These are phyloP conservation scores for Vanessa cardui DNA, from an alignment of 2,888 invertebrate genomes.

Conservation along the genomic window DNA sequence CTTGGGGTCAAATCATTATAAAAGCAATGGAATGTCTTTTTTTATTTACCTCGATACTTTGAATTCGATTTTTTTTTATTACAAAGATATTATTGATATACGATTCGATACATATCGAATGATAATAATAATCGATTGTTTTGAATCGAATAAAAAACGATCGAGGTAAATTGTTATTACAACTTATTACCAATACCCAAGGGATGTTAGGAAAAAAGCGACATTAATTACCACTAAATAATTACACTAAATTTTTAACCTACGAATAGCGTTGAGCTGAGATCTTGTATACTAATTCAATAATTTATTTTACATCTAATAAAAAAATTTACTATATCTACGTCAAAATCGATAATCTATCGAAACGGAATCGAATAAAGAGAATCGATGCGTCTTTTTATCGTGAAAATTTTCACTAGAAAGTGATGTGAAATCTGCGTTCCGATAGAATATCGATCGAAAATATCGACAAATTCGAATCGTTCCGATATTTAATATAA, in stretches of 20 bases:
- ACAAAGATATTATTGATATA: neutral
- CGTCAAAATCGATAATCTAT: conserved; percentile 38
- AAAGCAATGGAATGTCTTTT: conserved; percentile 63
- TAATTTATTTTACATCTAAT: conserved; percentile 55
- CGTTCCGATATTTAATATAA: conserved; percentile 13
- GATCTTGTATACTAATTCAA: conserved; percentile 75
- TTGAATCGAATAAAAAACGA: conserved; percentile 12
- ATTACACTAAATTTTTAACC: conserved; percentile 66
- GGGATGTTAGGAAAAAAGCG: conserved; percentile 66
- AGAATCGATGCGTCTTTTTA: neutral
- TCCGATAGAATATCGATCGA: conserved; percentile 27
- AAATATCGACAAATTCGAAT: conserved; percentile 25
- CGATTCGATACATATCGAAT: neutral
- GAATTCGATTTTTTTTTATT: neutral
- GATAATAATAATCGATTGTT: neutral
- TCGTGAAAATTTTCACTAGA: neutral
- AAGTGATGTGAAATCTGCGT: neutral
- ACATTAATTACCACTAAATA: conserved; percentile 67
- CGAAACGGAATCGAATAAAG: conserved; percentile 9
- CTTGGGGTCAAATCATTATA: conserved; percentile 52
- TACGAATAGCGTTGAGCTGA: conserved; percentile 81
- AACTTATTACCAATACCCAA: conserved; percentile 48
- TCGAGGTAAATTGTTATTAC: conserved; percentile 17
- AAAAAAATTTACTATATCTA: conserved; percentile 44
- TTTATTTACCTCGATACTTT: conserved; percentile 20